Base-by-base conservation (phyloP, 1,140 invertebrate genomes). In the Coptotermes formosanus region DNA sequence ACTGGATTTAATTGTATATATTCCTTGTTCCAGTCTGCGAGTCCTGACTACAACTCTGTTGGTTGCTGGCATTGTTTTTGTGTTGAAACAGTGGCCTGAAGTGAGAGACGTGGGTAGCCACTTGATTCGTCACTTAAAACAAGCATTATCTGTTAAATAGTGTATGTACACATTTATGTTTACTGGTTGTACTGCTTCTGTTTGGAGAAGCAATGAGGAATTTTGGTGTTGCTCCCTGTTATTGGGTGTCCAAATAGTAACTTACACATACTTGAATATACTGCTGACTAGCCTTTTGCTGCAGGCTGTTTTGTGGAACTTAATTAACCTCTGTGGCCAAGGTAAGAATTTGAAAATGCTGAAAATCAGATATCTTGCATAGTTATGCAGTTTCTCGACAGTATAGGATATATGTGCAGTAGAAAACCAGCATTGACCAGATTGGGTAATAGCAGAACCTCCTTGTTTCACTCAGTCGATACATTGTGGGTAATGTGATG, bases 81-180 rank as follows among this genome's bases (percentile, higher is more conserved):
- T 97, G 87, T 93, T 97, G 90, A 95, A 96, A 90, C 96, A 97
- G 90, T 97, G 96, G 96, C 96, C 96, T 59, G 97, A 97, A 91
- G 94, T 97, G 85, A 93, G 95, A 89, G 96, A 96, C 88, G 94
- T 96, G 89, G 94, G 94, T 59, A 93, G 93, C 88, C 94, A 94
- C 88, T 91, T 95, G 87, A 93, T 95, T 91, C 93, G 93, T 88
- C 93, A 94, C 89, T 92, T 95, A 87, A 95, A 94, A 91, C 93
- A 95, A 90, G 94, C 93, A 86, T 91, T 95, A 89, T 93, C 93
- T 87, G 93, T 93, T 88, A 93, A 93, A 91, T 93, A 93, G 55
- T 82, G 64, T 75, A 75, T 75, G n/a, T n/a, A 11, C n/a, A 6
- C n/a, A 30, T 30, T 75, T 16, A 30, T 75, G 59, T 64, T 64